phyloP scores from a whole-genome alignment of 2,888 invertebrate species.

The Agrochola lychnidis region DNA sequence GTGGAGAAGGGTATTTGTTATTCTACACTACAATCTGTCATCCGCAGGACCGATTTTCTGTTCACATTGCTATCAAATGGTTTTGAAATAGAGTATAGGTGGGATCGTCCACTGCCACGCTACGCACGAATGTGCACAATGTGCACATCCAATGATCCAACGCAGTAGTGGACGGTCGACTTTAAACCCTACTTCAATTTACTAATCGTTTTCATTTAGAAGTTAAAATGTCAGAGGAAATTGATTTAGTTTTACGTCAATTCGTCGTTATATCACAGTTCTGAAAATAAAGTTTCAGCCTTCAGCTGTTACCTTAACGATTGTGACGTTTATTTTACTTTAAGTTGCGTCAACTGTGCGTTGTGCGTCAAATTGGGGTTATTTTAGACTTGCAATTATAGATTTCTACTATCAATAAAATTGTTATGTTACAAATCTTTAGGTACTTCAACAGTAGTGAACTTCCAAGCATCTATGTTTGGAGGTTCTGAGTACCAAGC shows the following conservation, averaged over 20 bases:
- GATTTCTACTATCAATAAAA: neutral
- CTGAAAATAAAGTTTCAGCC: constrained; percentile 33
- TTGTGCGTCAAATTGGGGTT: neutral
- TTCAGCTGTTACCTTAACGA: constrained; percentile 6
- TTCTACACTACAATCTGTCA: neutral
- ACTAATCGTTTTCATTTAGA: constrained; percentile 32
- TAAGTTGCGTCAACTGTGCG: neutral
- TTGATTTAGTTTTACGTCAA: constrained; percentile 19
- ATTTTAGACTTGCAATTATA: constrained; percentile 8
- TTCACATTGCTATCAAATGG: neutral
- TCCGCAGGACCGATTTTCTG: neutral
- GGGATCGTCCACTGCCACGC: too few relatives aligned
- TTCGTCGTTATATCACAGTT: constrained; percentile 3
- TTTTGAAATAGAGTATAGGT: neutral
- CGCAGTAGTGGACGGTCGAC: neutral
- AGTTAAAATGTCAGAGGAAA: constrained; percentile 35
- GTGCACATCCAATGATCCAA: too few relatives aligned
- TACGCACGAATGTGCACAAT: neutral
- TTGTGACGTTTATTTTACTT: constrained; percentile 1
- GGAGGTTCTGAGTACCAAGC: neutral
- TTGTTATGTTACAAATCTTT: neutral
- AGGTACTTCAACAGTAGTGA: neutral
- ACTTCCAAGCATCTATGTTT: neutral
- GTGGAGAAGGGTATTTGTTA: neutral
- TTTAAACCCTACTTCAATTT: neutral